These are phyloP conservation scores for Calephelis virginiensis DNA, from an alignment of 1,140 invertebrate species.

Conservation along the genomic window DNA sequence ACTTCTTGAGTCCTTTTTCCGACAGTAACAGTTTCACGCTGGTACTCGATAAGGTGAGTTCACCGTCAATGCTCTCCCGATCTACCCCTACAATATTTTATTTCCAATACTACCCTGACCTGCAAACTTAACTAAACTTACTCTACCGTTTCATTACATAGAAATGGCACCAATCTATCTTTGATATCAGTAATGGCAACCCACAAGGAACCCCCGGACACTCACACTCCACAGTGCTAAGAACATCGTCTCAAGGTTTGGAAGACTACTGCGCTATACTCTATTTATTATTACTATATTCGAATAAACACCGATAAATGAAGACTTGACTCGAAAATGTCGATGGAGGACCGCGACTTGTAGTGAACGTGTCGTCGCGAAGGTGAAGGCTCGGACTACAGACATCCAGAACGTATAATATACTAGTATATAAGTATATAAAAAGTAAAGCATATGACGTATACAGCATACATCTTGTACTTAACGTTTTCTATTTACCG, in stretches of 20 bases:
- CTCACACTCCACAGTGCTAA: slow-evolving; percentile 43
- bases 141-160: slow-evolving; percentile 74
- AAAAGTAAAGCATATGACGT: no score
- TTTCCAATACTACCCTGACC: slow-evolving; percentile 75
- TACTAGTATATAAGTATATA: no score
- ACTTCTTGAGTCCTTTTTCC: no score
- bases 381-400: slow-evolving; percentile 18
- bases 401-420: slow-evolving; percentile 11
- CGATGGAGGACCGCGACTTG: slow-evolving; percentile 12
- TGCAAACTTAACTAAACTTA: slow-evolving; percentile 76
- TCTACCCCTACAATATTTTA: slow-evolving; percentile 62
- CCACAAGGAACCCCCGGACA: slow-evolving; percentile 73
- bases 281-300: slow-evolving; percentile 67
- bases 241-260: slow-evolving; percentile 64
- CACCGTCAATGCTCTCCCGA: no score
- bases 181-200: slow-evolving; percentile 78
- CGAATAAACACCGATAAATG: slow-evolving; percentile 18
- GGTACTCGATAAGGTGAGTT: no score
- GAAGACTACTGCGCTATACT: slow-evolving; percentile 76
- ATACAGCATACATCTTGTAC: no score
- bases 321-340: slow-evolving; percentile 16
- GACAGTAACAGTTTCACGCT: no score
- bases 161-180: slow-evolving; percentile 78
- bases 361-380: slow-evolving; percentile 11
- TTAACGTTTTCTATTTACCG: no score